Evolutionary conservation across 2,888 invertebrate genomes (phyloP).

Genomic region (Phytoseiulus persimilis): DNA sequence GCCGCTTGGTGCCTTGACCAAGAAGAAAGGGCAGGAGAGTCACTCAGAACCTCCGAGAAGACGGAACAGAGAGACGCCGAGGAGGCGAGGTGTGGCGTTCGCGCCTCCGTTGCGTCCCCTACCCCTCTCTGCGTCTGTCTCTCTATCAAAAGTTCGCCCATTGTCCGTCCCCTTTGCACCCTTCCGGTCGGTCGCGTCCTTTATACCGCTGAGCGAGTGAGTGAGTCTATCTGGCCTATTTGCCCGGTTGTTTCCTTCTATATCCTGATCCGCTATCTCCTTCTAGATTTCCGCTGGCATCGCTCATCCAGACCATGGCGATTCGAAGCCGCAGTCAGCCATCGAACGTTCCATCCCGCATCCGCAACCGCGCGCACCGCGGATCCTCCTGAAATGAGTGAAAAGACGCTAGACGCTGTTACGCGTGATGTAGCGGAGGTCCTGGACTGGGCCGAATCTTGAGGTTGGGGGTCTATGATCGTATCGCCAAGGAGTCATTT

Average conservation of each 20-base stretch:
- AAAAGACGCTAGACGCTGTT: too few species aligned
- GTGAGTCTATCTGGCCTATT: background rate
- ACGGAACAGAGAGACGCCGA: background rate
- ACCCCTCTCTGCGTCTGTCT: background rate
- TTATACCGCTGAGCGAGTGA: background rate
- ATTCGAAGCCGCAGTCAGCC: too few species aligned
- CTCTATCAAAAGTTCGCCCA: constrained; percentile 30
- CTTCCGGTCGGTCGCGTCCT: constrained; percentile 15
- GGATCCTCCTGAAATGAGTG: too few species aligned
- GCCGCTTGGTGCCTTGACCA: background rate
- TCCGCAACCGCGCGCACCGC: too few species aligned
- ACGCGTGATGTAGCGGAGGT: too few species aligned
- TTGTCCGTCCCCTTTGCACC: background rate
- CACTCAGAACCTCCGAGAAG: background rate
- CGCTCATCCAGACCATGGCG: too few species aligned
- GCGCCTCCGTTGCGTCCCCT: background rate
- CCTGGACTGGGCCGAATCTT: too few species aligned
- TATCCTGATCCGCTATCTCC: background rate
- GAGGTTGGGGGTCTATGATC: too few species aligned
- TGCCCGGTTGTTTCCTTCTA: background rate
- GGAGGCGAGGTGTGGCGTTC: background rate
- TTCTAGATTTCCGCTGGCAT: too few species aligned
- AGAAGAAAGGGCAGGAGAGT: background rate
- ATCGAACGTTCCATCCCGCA: too few species aligned
- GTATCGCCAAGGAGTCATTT: too few species aligned